Evolutionary conservation across 2,113 vertebrate species (phyloP), one percentile per base, ranked within the genome.

Genomic region (Mustela lutreola): DNA sequence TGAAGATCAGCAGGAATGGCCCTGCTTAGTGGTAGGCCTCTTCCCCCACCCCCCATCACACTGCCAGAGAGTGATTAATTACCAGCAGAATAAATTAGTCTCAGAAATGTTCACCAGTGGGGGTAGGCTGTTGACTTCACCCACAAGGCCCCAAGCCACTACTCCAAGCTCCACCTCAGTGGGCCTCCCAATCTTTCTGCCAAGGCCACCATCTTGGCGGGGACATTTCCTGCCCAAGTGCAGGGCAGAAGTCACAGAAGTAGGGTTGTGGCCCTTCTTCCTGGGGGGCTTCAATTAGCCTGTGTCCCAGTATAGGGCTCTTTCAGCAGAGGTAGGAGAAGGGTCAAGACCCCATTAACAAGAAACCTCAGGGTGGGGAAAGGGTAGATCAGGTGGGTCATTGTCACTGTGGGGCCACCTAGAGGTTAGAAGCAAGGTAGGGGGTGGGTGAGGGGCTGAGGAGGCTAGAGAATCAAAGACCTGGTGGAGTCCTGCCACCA

Each of bases 81-180:
- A 88, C 96, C 89, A 78, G 96, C 70, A 89, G 93, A 98, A 97
- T 82, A 97, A 97, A 97, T 96, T 91, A 97, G 96, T 88, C 62
- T 94, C 97, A 94, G 94, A 93, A 86, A 87, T 94, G 96, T 95
- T 93, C 50, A 28, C 53, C 4, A 50, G 50, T 11, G 36, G 48
- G 67, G 81, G 4, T 56, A 15, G 31, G 67, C 16, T 45, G 28
- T 78, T 62, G 53, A 36, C 16, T 58, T 42, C 22, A 42, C 9
- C 12, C 14, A 2, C 62, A 11, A 89, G n/a, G 71, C 39, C 71
- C 22, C 39, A 42, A 24, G 22, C 60, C 0, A 19, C 67, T 67
- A 45, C 76, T 63, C 3, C 98, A 95, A 97, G 93, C 92, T 62
- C 88, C 2, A 0, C 84, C 88, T 86, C 33, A 11, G 14, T 0